phyloP scores from a whole-genome alignment of 1,140 invertebrate species.

The Pseudobourletiella spinata region DNA sequence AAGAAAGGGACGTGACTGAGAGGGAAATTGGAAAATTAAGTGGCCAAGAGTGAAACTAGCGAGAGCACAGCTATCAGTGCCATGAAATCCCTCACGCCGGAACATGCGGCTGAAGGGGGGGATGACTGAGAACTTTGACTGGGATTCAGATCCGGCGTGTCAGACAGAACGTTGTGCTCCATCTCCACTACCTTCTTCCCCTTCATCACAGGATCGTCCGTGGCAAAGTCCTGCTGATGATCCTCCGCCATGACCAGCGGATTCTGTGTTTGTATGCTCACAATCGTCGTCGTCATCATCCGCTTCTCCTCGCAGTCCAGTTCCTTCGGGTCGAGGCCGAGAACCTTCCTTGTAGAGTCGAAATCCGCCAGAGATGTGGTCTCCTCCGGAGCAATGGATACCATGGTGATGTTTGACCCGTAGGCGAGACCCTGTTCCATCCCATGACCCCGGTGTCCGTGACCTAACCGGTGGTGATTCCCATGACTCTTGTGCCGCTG shows the following conservation, averaged over 20 bases:
- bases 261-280: background rate
- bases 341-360: constrained; percentile 2
- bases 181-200: background rate
- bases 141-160: background rate
- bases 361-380: constrained; percentile 15
- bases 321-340: constrained; percentile 12
- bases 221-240: background rate
- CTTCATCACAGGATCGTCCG: background rate
- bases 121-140: background rate
- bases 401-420: constrained; percentile 7
- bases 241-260: background rate
- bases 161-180: background rate
- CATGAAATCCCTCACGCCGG: no score
- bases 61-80: no score
- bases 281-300: background rate
- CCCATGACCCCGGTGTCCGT: background rate
- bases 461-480: constrained; percentile 2
- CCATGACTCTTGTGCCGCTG: constrained; percentile 31
- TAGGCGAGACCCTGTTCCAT: background rate
- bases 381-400: constrained; percentile 12
- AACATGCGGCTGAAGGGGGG: background rate
- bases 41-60: no score
- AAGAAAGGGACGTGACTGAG: no score
- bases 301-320: constrained; percentile 21
- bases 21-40: no score